Evolutionary conservation across 2,113 vertebrate genomes (phyloP).

Genomic region (Eublepharis macularius): DNA sequence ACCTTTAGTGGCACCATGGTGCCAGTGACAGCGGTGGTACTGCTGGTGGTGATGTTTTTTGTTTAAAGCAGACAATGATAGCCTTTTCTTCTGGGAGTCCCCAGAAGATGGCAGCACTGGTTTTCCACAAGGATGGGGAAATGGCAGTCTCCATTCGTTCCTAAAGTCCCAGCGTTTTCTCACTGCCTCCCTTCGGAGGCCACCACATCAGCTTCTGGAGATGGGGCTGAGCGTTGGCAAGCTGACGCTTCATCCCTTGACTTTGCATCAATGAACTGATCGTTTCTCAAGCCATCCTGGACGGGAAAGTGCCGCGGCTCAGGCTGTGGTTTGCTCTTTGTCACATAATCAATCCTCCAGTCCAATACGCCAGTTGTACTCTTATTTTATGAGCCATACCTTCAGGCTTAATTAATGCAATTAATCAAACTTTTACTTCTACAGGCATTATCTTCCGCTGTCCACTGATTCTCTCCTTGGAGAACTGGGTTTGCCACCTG

Average conservation of each 20-base stretch:
- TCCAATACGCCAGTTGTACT: slow-evolving; percentile 66
- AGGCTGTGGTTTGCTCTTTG: slow-evolving; percentile 63
- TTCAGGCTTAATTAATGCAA: slow-evolving; percentile 78
- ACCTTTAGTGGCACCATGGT: neutral
- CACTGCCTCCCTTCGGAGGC: neutral
- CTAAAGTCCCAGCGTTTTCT: rapidly evolving
- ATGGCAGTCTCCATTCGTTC: rapidly evolving
- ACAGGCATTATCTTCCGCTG: slow-evolving; percentile 67
- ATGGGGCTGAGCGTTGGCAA: neutral
- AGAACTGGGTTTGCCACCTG: slow-evolving; percentile 63
- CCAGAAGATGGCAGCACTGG: neutral
- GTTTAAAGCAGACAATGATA: neutral
- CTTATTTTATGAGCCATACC: slow-evolving; percentile 77
- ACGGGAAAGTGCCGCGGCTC: slow-evolving; percentile 47
- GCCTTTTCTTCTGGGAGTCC: neutral
- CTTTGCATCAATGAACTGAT: slow-evolving; percentile 62
- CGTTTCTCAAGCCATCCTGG: slow-evolving; percentile 61
- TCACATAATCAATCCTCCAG: slow-evolving; percentile 71
- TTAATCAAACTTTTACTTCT: slow-evolving; percentile 76
- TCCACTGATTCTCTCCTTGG: slow-evolving; percentile 45
- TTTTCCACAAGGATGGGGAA: rapidly evolving
- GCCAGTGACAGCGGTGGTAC: too few relatives aligned
- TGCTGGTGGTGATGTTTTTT: neutral
- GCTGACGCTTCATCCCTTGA: slow-evolving; percentile 44
- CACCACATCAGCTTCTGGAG: neutral